Percentiles rank a stretch among this genome's conserved stretches.
phyloP scores from a whole-genome alignment of 2,113 vertebrate genomes.

The Ceratotherium simum region DNA sequence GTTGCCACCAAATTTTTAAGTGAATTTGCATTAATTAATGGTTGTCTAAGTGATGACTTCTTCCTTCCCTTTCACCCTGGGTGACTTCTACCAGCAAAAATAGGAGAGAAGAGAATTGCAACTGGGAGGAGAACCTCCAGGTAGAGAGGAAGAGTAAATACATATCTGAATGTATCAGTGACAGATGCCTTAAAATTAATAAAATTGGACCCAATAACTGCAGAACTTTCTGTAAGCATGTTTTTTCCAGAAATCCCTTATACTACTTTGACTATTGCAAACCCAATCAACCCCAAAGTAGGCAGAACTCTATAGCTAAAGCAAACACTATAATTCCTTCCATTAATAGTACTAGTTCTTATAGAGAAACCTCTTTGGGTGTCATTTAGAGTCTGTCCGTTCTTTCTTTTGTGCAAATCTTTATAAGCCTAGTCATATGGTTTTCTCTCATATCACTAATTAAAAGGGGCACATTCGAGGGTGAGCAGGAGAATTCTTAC shows the following conservation, averaged over 20 bases:
- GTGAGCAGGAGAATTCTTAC: background rate
- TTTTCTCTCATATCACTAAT: background rate
- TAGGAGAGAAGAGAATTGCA: background rate
- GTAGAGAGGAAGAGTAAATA: background rate
- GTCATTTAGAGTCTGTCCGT: background rate
- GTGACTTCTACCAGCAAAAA: background rate
- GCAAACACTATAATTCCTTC: background rate
- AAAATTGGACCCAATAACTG: background rate
- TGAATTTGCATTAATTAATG: background rate
- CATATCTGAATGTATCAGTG: background rate
- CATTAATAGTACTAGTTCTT: background rate
- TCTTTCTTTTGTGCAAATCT: background rate
- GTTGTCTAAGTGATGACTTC: background rate
- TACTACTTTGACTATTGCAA: background rate
- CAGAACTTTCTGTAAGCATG: background rate
- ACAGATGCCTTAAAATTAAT: background rate
- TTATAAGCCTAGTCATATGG: background rate
- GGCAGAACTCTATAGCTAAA: background rate
- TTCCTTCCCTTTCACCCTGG: background rate
- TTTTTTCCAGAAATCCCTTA: background rate
- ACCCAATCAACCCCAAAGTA: background rate
- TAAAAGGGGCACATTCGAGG: background rate
- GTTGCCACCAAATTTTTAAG: background rate
- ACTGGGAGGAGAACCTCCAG: background rate
- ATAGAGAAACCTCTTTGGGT: background rate